Percentiles rank a stretch among this genome's conserved stretches.
These are phyloP conservation scores for Lasius fuliginosus DNA, from an alignment of 2,888 invertebrate species.

Conservation along the genomic window DNA sequence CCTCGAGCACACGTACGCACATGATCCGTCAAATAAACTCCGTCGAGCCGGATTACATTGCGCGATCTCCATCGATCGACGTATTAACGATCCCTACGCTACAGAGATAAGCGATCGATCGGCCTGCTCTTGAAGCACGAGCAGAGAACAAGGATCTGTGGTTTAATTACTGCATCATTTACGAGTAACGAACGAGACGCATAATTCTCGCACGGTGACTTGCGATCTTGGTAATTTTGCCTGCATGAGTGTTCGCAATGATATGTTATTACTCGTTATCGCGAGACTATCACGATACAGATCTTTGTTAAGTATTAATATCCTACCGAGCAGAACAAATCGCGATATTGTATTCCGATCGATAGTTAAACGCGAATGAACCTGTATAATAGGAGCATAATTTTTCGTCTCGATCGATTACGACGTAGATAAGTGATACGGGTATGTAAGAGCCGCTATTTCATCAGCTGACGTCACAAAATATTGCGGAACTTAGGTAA, in stretches of 20 bases:
- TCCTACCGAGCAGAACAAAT: constrained; percentile 28
- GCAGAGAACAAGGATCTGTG: constrained; percentile 9
- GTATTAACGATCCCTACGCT: constrained; percentile 37
- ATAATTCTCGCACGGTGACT: constrained; percentile 51
- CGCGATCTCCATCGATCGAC: constrained; percentile 40
- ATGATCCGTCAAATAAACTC: constrained; percentile 25
- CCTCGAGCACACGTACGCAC: neutral
- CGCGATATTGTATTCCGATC: constrained; percentile 30
- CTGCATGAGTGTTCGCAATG: constrained; percentile 48
- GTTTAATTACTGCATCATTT: constrained; percentile 63
- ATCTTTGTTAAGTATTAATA: constrained; percentile 20
- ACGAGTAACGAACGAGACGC: constrained; percentile 59
- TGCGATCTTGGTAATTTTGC: constrained; percentile 41
- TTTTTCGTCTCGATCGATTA: constrained; percentile 22
- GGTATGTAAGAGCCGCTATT: constrained; percentile 24
- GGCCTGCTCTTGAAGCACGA: constrained; percentile 26
- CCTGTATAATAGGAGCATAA: constrained; percentile 2
- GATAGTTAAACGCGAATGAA: constrained; percentile 30
- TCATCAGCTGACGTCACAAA: constrained; percentile 21
- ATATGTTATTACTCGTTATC: constrained; percentile 37
- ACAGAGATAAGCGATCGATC: constrained; percentile 51
- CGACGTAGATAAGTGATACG: neutral
- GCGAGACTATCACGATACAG: constrained; percentile 18
- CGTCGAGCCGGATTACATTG: constrained; percentile 35
- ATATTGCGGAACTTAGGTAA: neutral